Evolutionary conservation across 2,888 invertebrate species (phyloP).

Genomic region (Plagiodera versicolora): DNA sequence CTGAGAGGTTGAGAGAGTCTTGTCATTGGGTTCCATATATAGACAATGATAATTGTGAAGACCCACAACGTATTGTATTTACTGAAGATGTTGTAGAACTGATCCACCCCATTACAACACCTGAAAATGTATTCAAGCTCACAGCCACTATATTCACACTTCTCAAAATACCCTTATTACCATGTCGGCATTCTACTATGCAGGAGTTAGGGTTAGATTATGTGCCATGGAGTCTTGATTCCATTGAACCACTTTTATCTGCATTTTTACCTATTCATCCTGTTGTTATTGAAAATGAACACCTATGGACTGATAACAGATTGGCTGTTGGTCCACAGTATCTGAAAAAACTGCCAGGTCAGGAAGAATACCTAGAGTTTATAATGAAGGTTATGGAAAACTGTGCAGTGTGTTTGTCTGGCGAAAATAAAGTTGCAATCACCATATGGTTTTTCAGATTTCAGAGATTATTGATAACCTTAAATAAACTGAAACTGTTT

Average conservation of each 20-base stretch:
- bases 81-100: slow-evolving; percentile 67
- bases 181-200: slow-evolving; percentile 55
- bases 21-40: slow-evolving; percentile 68
- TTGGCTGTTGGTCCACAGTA: slow-evolving; percentile 64
- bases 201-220: slow-evolving; percentile 53
- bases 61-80: slow-evolving; percentile 68
- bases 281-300: slow-evolving; percentile 44
- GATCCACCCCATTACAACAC: slow-evolving; percentile 67
- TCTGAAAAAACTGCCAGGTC: slow-evolving; percentile 61
- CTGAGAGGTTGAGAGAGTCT: slow-evolving; percentile 72
- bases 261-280: slow-evolving; percentile 50
- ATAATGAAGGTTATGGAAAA: slow-evolving; percentile 58
- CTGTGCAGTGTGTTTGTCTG: slow-evolving; percentile 57
- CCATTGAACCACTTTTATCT: slow-evolving; percentile 58
- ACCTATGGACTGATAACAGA: slow-evolving; percentile 53
- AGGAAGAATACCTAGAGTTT: slow-evolving; percentile 62
- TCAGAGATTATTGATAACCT: slow-evolving; percentile 59
- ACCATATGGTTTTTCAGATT: slow-evolving; percentile 67
- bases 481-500: slow-evolving; percentile 54
- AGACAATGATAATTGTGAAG: slow-evolving; percentile 56
- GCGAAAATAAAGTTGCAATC: slow-evolving; percentile 58
- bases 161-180: slow-evolving; percentile 62
- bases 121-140: slow-evolving; percentile 62
- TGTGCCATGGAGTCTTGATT: slow-evolving; percentile 57
- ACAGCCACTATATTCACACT: slow-evolving; percentile 61